Conservation (phyloP, 2,113 vertebrate species). For the Aviceda subcristata region DNA sequence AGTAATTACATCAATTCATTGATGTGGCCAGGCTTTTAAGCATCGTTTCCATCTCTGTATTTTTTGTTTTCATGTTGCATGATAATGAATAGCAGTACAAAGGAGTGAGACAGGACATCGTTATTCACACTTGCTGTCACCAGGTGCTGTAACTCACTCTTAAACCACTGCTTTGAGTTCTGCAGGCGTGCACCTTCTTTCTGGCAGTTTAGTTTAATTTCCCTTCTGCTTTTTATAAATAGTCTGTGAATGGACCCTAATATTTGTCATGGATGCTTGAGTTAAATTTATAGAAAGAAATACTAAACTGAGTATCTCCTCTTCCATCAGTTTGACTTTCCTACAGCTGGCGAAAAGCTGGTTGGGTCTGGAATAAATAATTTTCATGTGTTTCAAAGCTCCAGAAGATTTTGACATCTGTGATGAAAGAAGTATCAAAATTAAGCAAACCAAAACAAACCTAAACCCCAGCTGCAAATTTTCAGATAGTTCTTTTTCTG, state of each 20-base stretch:
- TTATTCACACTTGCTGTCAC: not conserved
- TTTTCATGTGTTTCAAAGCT: slow-evolving; percentile 33
- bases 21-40: not conserved
- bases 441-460: slow-evolving; percentile 53
- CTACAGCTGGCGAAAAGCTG: slow-evolving; percentile 43
- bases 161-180: not conserved
- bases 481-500: slow-evolving; percentile 30
- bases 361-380: slow-evolving; percentile 21
- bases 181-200: not conserved
- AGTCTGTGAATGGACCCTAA: slow-evolving; percentile 16
- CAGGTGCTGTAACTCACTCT: not conserved
- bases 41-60: not conserved
- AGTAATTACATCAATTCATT: not conserved
- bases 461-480: slow-evolving; percentile 53
- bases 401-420: slow-evolving; percentile 39
- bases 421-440: slow-evolving; percentile 46
- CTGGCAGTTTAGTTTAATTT: not conserved
- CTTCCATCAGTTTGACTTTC: slow-evolving; percentile 24
- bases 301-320: slow-evolving; percentile 25
- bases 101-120: not conserved
- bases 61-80: not conserved
- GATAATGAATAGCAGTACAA: not conserved
- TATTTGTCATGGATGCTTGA: slow-evolving; percentile 19
- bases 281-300: slow-evolving; percentile 32
- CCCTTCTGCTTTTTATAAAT: slow-evolving; percentile 29